A percentile compares a stretch with the other conserved stretches of the same genome.
phyloP scores from a whole-genome alignment of 2,888 invertebrate species.

The Melieria picta region DNA sequence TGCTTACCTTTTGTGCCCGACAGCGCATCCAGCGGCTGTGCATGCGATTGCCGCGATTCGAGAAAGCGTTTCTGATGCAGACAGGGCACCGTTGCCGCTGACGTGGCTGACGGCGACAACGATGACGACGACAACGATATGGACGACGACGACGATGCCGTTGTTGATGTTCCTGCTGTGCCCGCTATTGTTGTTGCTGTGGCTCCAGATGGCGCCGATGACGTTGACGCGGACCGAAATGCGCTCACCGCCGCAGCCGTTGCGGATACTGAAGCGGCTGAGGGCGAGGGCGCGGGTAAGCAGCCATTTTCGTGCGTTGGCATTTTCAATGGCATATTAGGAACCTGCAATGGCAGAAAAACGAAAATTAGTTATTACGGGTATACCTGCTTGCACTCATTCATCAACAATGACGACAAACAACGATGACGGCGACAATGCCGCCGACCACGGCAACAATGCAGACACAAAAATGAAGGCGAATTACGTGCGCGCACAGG shows the following conservation, averaged over 20 bases:
- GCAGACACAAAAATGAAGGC: conserved; percentile 15
- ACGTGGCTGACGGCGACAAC: conserved; percentile 41
- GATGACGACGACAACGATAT: neutral
- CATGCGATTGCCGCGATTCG: conserved; percentile 56
- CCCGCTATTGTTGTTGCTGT: conserved; percentile 22
- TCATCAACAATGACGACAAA: neutral
- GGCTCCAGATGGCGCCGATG: conserved; percentile 23
- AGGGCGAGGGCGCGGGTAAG: conserved; percentile 34
- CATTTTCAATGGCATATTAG: conserved; percentile 63
- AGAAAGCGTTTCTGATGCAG: conserved; percentile 62
- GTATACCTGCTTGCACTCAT: neutral
- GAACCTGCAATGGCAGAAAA: conserved; percentile 57
- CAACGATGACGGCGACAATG: no score
- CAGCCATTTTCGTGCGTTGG: conserved; percentile 51
- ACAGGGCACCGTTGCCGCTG: conserved; percentile 53
- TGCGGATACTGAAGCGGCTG: conserved; percentile 32
- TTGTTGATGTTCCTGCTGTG: conserved; percentile 1
- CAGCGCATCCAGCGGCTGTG: conserved; percentile 47
- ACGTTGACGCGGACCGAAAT: conserved; percentile 23
- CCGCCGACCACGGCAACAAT: neutral
- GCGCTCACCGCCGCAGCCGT: conserved; percentile 10
- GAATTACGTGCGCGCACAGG: neutral
- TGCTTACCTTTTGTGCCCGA: conserved; percentile 45
- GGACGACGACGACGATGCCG: conserved; percentile 3
- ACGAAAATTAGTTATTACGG: conserved; percentile 33